Evolutionary conservation across 2,113 vertebrate genomes (phyloP).

Genomic region (Potamarius usumacintae): DNA sequence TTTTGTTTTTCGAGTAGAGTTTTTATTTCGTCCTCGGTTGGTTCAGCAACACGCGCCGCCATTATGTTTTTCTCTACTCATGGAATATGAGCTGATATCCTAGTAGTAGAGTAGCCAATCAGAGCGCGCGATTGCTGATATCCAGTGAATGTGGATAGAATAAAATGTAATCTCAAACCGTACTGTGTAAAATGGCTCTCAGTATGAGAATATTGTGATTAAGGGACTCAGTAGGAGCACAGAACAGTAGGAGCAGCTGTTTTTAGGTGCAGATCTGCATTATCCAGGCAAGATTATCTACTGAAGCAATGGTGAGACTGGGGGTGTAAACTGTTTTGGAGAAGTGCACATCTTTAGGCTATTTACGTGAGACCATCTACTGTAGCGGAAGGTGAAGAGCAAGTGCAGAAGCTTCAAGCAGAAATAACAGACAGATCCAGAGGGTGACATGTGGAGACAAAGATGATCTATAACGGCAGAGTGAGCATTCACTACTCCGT

Average conservation of each 20-base stretch:
- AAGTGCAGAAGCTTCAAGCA: not conserved
- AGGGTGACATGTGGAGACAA: not conserved
- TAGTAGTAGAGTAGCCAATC: no score
- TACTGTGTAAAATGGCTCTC: not conserved
- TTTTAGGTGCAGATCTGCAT: not conserved
- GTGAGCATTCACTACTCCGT: not conserved
- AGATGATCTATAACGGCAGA: not conserved
- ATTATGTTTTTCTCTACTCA: no score
- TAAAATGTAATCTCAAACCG: no score
- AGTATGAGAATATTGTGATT: not conserved
- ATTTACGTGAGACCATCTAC: not conserved
- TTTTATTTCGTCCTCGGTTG: no score
- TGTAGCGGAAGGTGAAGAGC: not conserved
- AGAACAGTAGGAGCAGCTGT: not conserved
- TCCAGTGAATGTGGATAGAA: no score
- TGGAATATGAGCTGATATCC: no score
- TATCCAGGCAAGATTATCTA: no score
- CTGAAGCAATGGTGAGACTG: not conserved
- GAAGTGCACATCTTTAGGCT: not conserved
- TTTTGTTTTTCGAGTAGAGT: no score
- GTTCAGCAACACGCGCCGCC: no score
- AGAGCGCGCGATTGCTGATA: no score
- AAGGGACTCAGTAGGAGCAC: not conserved
- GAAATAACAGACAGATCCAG: not conserved
- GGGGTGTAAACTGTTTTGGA: not conserved